These are phyloP conservation scores for Choreutis nemorana DNA, from an alignment of 2,888 invertebrate genomes.

Conservation along the genomic window DNA sequence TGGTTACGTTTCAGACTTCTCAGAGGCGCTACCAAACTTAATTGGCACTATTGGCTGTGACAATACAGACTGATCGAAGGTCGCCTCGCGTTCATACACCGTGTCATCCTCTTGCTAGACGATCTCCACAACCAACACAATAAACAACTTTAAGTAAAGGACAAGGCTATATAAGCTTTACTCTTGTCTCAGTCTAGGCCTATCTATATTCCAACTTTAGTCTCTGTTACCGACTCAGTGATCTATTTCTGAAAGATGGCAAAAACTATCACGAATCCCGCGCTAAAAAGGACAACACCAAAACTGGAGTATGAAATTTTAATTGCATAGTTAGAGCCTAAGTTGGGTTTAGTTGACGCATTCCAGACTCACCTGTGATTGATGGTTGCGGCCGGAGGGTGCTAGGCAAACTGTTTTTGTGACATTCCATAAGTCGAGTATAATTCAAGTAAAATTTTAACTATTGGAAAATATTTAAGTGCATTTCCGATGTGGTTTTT, in stretches of 20 bases:
- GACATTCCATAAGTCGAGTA: conserved; percentile 2
- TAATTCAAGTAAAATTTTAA: conserved; percentile 7
- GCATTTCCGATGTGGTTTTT: too few species aligned
- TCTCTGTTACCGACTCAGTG: conserved; percentile 7
- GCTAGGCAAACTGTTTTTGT: conserved; percentile 26
- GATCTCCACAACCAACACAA: conserved; percentile 1
- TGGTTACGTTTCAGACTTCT: conserved; percentile 29
- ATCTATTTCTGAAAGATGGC: conserved; percentile 31
- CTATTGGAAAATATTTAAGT: too few species aligned
- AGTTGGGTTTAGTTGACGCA: conserved; percentile 48
- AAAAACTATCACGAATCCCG: conserved; percentile 28
- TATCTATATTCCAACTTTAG: background rate
- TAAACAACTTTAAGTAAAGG: conserved; percentile 5
- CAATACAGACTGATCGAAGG: conserved; percentile 40
- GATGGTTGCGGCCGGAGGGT: conserved; percentile 19
- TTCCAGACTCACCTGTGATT: conserved; percentile 39
- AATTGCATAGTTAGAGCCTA: conserved; percentile 26
- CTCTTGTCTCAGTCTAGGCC: background rate
- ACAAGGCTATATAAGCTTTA: conserved; percentile 7
- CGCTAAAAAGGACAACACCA: conserved; percentile 23
- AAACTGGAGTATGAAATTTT: conserved; percentile 36
- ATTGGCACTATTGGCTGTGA: conserved; percentile 37
- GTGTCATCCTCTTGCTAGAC: conserved; percentile 5
- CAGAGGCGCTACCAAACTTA: conserved; percentile 60
- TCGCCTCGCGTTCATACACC: conserved; percentile 18